A percentile compares a stretch with the other conserved stretches of the same genome.
phyloP scores from a whole-genome alignment of 2,113 vertebrate genomes.

The Phyllopteryx taeniolatus region DNA sequence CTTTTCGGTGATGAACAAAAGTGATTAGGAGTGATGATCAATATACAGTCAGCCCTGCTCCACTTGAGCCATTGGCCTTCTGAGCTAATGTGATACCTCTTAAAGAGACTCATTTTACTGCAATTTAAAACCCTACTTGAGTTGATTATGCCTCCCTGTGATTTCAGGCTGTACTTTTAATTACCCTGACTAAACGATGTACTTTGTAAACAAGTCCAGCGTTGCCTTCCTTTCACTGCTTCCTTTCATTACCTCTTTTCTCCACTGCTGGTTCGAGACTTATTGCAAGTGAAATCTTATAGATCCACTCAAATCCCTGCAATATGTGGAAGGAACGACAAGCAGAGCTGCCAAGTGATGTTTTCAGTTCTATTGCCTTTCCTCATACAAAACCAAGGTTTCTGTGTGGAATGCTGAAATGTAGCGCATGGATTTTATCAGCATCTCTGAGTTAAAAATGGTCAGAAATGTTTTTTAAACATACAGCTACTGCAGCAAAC shows the following conservation, averaged over 20 bases:
- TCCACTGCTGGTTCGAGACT: background rate
- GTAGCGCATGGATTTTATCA: background rate
- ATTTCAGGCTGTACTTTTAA: slow-evolving; percentile 40
- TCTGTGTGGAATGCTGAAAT: background rate
- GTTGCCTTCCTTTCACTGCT: slow-evolving; percentile 4
- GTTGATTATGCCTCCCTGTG: slow-evolving; percentile 20
- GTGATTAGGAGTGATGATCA: slow-evolving; percentile 20
- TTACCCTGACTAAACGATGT: slow-evolving; percentile 24
- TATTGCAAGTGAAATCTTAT: slow-evolving; percentile 6
- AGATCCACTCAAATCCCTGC: slow-evolving; percentile 4
- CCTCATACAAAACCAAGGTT: background rate
- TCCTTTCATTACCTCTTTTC: slow-evolving; percentile 14
- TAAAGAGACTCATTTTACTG: slow-evolving; percentile 37
- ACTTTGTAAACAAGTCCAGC: slow-evolving; percentile 13
- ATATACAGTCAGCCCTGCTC: slow-evolving; percentile 23
- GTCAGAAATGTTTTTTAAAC: background rate
- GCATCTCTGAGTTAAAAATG: background rate
- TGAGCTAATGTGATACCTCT: slow-evolving; percentile 50
- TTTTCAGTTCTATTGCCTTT: slow-evolving; percentile 11
- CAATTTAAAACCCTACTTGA: slow-evolving; percentile 40
- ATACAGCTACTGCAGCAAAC: no score
- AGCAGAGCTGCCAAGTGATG: slow-evolving; percentile 10
- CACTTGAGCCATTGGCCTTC: slow-evolving; percentile 25
- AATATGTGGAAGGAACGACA: background rate
- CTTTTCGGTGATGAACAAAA: slow-evolving; percentile 24